These are phyloP conservation scores for Falcaria lacertinaria DNA, from an alignment of 2,888 invertebrate species.

Conservation along the genomic window DNA sequence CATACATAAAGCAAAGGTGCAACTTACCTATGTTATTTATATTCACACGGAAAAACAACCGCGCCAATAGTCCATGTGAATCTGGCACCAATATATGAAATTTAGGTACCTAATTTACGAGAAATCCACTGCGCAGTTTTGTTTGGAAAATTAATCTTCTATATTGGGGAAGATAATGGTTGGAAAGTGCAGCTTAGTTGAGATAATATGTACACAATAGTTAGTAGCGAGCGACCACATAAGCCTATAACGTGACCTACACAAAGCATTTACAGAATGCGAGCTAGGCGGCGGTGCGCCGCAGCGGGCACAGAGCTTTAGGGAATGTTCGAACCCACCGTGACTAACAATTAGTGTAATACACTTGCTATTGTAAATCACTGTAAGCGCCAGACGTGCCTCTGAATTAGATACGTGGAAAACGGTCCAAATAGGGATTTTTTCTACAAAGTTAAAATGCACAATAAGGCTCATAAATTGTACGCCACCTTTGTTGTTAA, in stretches of 20 bases:
- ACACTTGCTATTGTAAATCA: constrained; percentile 32
- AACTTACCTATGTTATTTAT: too few relatives aligned
- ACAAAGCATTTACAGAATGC: constrained; percentile 57
- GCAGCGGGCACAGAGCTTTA: constrained; percentile 44
- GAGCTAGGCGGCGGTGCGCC: constrained; percentile 44
- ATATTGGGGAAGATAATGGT: constrained; percentile 9
- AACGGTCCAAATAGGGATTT: background rate
- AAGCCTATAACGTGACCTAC: constrained; percentile 45
- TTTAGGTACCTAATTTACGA: background rate
- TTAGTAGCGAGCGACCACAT: constrained; percentile 23
- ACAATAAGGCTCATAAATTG: background rate
- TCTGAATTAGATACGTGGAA: constrained; percentile 4
- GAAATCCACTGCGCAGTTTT: background rate
- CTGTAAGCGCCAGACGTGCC: constrained; percentile 11
- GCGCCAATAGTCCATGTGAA: too few relatives aligned
- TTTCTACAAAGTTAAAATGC: background rate
- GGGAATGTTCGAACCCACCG: constrained; percentile 34
- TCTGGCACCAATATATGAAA: background rate
- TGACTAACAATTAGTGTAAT: constrained; percentile 52
- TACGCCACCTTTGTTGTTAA: too few relatives aligned
- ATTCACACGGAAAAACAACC: too few relatives aligned
- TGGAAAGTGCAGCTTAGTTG: constrained; percentile 20
- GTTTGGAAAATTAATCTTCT: constrained; percentile 1
- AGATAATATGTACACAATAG: constrained; percentile 27
- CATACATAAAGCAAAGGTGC: too few relatives aligned